Evolutionary conservation across 2,888 invertebrate genomes (phyloP), one percentile per base, ranked within the genome.

Genomic region (Brachyptera risi): DNA sequence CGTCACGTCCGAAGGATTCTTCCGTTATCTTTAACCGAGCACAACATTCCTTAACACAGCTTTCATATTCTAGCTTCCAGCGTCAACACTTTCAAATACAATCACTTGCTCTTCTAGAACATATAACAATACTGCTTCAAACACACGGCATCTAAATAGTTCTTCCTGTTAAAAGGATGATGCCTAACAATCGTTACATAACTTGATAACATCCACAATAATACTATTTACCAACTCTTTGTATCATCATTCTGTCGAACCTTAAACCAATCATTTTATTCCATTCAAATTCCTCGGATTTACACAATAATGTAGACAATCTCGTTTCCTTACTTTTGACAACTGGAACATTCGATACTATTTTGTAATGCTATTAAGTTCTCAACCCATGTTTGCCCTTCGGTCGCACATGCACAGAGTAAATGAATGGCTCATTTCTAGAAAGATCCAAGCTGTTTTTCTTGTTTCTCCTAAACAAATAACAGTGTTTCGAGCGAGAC

Each of bases 91-190:
- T 56, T 44, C 40, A 31, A 17, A 59, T 54, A 19, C 54, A 54
- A 37, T 35, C 54, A 54, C 35, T 21, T 54, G 26, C 26, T 54
- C 21, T 19, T 37, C 17, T 35, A 37, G 19, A 17, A 11, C 54
- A 17, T 54, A 38, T 54, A 54, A 60, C 60, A 54, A 49, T 58
- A 31, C 47, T 50, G 23, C 35, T 47, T 56, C 26, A 26, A 19
- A 44, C 17, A 26, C n/a, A 73, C 74, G 74, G 75, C 74, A 74
- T 73, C 72, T 68, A 67, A 70, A 71, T 68, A 68, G 68, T 69
- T 67, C 66, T 66, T 69, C 65, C 64, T 63, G 63, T 26, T 19
- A 15, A 61, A 54, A 63, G 64, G 63, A 67, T 67, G 67, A 68
- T 68, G 67, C 68, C 67, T 66, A 65, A 59, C 63, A 31, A 31